These are phyloP conservation scores for Nannoperca obscura DNA, from an alignment of 2,797 vertebrate species.

Conservation along the genomic window DNA sequence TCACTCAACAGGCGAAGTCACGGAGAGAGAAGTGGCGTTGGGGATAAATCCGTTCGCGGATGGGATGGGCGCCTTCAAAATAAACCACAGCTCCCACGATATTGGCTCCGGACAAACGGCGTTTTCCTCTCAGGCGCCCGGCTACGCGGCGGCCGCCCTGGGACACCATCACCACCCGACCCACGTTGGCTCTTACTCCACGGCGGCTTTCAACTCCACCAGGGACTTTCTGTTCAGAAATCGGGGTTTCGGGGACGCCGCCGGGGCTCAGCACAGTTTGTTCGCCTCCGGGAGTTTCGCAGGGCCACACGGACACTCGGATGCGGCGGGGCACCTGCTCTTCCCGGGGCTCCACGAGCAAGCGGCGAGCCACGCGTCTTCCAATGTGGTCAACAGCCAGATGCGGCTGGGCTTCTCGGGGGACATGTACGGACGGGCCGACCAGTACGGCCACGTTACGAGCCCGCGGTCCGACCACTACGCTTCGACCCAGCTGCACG, in stretches of 20 bases:
- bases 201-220: slow-evolving; percentile 98
- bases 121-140: slow-evolving; percentile 97
- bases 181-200: slow-evolving; percentile 98
- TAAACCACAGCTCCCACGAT: slow-evolving; percentile 97
- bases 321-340: slow-evolving; percentile 96
- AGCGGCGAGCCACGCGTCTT: slow-evolving; percentile 93
- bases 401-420: slow-evolving; percentile 99
- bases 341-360: slow-evolving; percentile 98
- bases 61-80: slow-evolving; percentile 99
- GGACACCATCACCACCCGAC: slow-evolving; percentile 96
- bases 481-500: slow-evolving; percentile 95
- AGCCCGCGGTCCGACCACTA: slow-evolving; percentile 98
- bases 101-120: slow-evolving; percentile 96
- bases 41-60: slow-evolving; percentile 99
- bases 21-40: slow-evolving; percentile 97
- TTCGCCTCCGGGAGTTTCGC: slow-evolving; percentile 95
- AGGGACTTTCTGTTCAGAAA: slow-evolving; percentile 99
- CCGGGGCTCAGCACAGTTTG: slow-evolving; percentile 92
- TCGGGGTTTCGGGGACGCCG: slow-evolving; percentile 96
- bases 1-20: slow-evolving; percentile 98
- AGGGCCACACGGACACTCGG: slow-evolving; percentile 93
- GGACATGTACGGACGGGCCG: slow-evolving; percentile 97
- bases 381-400: slow-evolving; percentile 98
- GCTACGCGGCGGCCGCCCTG: slow-evolving; percentile 95
- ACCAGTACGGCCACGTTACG: slow-evolving; percentile 97